phyloP scores from a whole-genome alignment of 1,140 invertebrate genomes.

The Macrostomum lignano region DNA sequence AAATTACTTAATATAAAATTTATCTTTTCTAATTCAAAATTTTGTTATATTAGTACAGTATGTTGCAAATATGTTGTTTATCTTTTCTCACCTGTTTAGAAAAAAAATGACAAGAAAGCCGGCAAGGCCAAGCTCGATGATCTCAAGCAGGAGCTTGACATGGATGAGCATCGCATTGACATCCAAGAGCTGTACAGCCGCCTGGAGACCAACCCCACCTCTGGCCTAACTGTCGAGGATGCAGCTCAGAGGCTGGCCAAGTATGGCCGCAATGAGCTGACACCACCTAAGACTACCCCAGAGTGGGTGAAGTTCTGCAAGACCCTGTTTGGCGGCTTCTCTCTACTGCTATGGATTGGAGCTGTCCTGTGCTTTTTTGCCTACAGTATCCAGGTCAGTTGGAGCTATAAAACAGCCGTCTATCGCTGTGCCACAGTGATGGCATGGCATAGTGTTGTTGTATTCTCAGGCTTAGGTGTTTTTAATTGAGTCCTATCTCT shows the following conservation, averaged over 20 bases:
- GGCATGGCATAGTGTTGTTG: no score
- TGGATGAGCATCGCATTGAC: slow-evolving; percentile 86
- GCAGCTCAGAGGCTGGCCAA: slow-evolving; percentile 39
- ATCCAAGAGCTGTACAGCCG: slow-evolving; percentile 77
- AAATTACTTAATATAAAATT: no score
- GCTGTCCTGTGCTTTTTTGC: slow-evolving; percentile 83
- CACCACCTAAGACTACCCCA: slow-evolving; percentile 73
- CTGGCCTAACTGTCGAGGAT: slow-evolving; percentile 31
- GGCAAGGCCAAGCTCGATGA: slow-evolving; percentile 60
- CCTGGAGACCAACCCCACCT: slow-evolving; percentile 73
- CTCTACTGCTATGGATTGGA: slow-evolving; percentile 78
- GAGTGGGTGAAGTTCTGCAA: slow-evolving; percentile 96
- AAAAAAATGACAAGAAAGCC: slow-evolving; percentile 42
- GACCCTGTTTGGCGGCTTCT: slow-evolving; percentile 83
- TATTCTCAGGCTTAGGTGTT: no score
- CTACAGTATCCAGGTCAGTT: slow-evolving; percentile 72
- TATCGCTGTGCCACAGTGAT: no score
- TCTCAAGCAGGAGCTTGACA: slow-evolving; percentile 85
- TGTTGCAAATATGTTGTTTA: no score
- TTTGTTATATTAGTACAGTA: no score
- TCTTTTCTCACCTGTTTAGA: no score
- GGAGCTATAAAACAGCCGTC: no score
- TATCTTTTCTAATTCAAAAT: no score
- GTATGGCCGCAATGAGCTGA: slow-evolving; percentile 66
- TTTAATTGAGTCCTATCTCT: no score